Conservation (phyloP, 2,797 vertebrate species). For the Rhynchonycteris naso region DNA sequence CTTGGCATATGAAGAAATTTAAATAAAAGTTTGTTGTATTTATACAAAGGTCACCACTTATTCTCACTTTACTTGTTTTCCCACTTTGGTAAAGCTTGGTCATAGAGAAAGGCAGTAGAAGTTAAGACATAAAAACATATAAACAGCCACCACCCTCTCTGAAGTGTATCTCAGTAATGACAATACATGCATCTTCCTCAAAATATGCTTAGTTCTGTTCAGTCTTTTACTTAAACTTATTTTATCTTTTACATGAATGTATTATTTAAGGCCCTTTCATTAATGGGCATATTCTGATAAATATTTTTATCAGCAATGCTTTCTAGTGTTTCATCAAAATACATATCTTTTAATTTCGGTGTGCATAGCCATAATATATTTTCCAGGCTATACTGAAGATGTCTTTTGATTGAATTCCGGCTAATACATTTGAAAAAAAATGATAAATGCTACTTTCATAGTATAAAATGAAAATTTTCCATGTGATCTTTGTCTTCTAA, state of each 20-base stretch:
- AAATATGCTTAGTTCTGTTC: neutral
- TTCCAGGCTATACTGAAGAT: neutral
- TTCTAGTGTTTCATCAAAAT: neutral
- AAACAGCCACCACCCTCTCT: no score
- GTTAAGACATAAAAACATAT: neutral
- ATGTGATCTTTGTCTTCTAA: rapidly evolving
- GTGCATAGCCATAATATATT: neutral
- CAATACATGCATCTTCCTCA: neutral
- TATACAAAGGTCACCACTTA: neutral
- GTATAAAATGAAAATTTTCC: neutral
- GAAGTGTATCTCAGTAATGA: neutral
- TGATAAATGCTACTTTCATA: rapidly evolving
- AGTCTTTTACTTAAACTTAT: neutral
- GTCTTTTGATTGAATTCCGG: neutral
- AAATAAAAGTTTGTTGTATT: neutral
- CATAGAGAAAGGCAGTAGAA: neutral
- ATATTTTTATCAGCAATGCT: neutral
- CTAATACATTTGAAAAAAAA: neutral
- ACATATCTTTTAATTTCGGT: neutral
- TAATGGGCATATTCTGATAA: neutral
- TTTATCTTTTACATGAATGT: neutral
- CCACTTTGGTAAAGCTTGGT: neutral
- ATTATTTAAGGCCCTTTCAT: neutral
- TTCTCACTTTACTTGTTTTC: neutral
- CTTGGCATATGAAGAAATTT: neutral